Evolutionary conservation across 1,140 invertebrate species (phyloP), one percentile per base, ranked within the genome.

Genomic region (Drosophila serrata): DNA sequence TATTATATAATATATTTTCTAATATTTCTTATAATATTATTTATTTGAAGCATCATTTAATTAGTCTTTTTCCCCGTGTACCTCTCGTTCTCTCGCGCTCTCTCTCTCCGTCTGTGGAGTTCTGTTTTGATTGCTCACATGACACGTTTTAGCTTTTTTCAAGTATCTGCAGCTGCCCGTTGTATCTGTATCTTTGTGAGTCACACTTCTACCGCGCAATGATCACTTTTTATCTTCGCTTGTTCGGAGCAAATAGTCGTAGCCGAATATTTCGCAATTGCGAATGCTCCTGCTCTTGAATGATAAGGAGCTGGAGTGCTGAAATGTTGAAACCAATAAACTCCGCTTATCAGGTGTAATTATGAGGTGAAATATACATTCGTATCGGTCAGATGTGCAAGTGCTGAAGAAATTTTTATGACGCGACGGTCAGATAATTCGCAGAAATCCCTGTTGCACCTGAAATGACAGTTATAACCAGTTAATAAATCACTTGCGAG

Each of bases 101-200:
- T 48, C 31, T 48, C 31, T 70, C 11, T 31, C 48, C 15, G 6
- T 3, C 27, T 43, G 17, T 59, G 29, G 29, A 72, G 68, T 58
- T 48, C 65, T 81, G 42, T 78, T 72, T 69, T 77, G 35, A 31
- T 45, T 48, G 64, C 84, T 88, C 85, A 90, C 80, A 88, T 90
- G 84, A 88, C 84, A 77, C 64, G 81, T 81, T 84, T 65, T 59
- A 73, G 79, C 69, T 79, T 78, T 82, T 84, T 84, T 78, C 51
- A 59, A 76, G 43, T 55, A 60, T 56, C 31, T 58, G 33, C 59
- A 29, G 49, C 68, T 53, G 42, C 39, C 58, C 43, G 48, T 46
- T 62, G 61, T 62, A 55, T 78, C 56, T 74, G 65, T 77, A 49
- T 74, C 35, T 73, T 42, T 55, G 60, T 86, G 82, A 87, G 57